A percentile compares a stretch with the other conserved stretches of the same genome.
Evolutionary conservation across 2,113 vertebrate genomes (phyloP).

Genomic region (Perca schrenkii): DNA sequence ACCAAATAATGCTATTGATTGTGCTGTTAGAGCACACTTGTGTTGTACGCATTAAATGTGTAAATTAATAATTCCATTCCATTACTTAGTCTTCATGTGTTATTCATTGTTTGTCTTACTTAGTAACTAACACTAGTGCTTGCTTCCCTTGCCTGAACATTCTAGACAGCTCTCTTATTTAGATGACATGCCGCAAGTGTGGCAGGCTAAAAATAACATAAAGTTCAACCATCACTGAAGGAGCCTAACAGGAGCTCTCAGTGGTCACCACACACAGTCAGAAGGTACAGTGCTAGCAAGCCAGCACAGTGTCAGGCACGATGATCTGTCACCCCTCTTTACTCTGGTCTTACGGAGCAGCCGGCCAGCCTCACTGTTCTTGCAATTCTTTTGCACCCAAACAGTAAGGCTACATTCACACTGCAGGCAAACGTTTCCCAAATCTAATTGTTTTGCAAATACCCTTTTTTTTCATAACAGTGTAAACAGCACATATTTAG

Average conservation of each 20-base stretch:
- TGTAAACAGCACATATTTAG: no score
- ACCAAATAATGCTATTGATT: neutral
- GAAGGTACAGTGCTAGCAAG: constrained; percentile 7
- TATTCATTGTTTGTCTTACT: neutral
- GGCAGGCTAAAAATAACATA: constrained; percentile 44
- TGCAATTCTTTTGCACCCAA: neutral
- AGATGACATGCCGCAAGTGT: constrained; percentile 14
- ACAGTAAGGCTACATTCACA: neutral
- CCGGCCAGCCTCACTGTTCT: neutral
- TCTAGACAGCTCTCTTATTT: constrained; percentile 16
- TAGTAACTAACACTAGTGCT: neutral
- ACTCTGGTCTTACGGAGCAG: neutral
- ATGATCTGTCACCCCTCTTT: neutral
- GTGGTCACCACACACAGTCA: constrained; percentile 11
- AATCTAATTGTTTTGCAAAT: no score
- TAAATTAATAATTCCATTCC: constrained; percentile 3
- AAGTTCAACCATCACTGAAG: constrained; percentile 13
- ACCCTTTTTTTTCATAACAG: no score
- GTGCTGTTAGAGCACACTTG: neutral
- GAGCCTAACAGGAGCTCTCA: constrained; percentile 17
- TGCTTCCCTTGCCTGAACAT: neutral
- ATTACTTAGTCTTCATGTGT: constrained; percentile 9
- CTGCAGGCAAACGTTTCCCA: no score
- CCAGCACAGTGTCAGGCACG: neutral
- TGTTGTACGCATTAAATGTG: neutral